Evolutionary conservation across 2,113 vertebrate genomes (phyloP).

Genomic region (Cavia aperea): DNA sequence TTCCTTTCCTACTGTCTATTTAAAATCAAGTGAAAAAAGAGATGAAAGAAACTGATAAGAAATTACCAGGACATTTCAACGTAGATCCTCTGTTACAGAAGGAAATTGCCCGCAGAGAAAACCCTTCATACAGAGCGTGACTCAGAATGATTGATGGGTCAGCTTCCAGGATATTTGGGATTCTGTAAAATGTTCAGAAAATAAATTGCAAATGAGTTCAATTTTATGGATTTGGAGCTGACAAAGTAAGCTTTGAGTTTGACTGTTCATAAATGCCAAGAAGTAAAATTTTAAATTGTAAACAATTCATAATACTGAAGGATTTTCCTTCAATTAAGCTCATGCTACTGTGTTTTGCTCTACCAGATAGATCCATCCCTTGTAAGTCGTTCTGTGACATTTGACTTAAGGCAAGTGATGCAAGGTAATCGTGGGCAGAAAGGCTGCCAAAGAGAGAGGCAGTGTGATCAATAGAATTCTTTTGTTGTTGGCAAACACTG

Average conservation of each 20-base stretch:
- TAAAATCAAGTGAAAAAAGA: conserved; percentile 49
- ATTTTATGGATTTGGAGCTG: conserved; percentile 55
- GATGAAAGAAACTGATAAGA: conserved; percentile 64
- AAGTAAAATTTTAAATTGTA: conserved; percentile 59
- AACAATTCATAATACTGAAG: conserved; percentile 59
- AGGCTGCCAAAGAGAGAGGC: conserved; percentile 67
- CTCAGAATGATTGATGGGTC: conserved; percentile 63
- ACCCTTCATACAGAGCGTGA: conserved; percentile 42
- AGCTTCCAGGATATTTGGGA: conserved; percentile 53
- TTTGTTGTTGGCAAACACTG: conserved; percentile 78
- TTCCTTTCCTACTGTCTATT: conserved; percentile 44
- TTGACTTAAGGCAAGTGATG: conserved; percentile 71
- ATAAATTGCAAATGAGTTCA: conserved; percentile 60
- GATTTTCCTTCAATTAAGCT: conserved; percentile 66
- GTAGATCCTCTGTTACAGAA: conserved; percentile 50
- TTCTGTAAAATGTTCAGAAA: conserved; percentile 49
- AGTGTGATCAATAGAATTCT: conserved; percentile 77
- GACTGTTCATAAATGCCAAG: conserved; percentile 61
- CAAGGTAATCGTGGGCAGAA: conserved; percentile 70
- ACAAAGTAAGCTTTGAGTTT: conserved; percentile 56
- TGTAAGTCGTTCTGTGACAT: conserved; percentile 67
- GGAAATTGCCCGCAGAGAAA: conserved; percentile 55
- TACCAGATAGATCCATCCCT: conserved; percentile 66
- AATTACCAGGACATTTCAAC: conserved; percentile 66
- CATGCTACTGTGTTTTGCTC: conserved; percentile 57